Evolutionary conservation across 2,113 vertebrate genomes (phyloP).

Genomic region (Oncorhynchus kisutch): DNA sequence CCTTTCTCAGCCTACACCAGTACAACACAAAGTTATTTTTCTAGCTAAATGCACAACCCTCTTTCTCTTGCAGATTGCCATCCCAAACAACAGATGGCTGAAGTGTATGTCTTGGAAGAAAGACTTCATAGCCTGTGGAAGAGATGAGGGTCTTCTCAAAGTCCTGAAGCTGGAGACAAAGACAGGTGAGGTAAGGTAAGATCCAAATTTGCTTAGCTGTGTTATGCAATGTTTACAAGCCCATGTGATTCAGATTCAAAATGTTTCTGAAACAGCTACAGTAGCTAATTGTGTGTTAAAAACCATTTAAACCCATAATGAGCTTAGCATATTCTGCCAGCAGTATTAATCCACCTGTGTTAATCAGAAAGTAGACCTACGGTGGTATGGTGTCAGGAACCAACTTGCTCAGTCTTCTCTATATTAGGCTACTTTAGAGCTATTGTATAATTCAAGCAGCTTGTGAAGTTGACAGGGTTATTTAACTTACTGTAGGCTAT

Average conservation of each 20-base stretch:
- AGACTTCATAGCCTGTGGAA: slow-evolving; percentile 94
- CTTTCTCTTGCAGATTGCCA: slow-evolving; percentile 80
- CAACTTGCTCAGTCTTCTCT: no score
- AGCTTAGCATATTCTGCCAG: not conserved
- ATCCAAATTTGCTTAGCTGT: not conserved
- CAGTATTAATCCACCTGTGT: no score
- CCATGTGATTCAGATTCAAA: slow-evolving; percentile 37
- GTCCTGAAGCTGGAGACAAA: slow-evolving; percentile 92
- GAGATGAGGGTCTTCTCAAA: slow-evolving; percentile 90
- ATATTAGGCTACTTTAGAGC: no score
- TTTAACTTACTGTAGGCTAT: no score
- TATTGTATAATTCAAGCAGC: no score
- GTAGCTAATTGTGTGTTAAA: slow-evolving; percentile 18
- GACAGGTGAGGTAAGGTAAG: slow-evolving; percentile 78
- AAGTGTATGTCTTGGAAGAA: slow-evolving; percentile 97
- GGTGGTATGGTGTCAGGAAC: no score
- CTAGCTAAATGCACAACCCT: not conserved
- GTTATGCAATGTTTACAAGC: not conserved
- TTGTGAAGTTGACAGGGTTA: no score
- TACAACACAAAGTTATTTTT: not conserved
- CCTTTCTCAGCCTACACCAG: no score
- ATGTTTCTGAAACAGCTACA: slow-evolving; percentile 22
- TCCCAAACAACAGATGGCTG: slow-evolving; percentile 83
- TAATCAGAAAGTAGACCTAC: no score
- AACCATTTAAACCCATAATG: slow-evolving; percentile 63